Evolutionary conservation across 2,797 vertebrate genomes (phyloP).

Genomic region (Acanthurus leucopareius): DNA sequence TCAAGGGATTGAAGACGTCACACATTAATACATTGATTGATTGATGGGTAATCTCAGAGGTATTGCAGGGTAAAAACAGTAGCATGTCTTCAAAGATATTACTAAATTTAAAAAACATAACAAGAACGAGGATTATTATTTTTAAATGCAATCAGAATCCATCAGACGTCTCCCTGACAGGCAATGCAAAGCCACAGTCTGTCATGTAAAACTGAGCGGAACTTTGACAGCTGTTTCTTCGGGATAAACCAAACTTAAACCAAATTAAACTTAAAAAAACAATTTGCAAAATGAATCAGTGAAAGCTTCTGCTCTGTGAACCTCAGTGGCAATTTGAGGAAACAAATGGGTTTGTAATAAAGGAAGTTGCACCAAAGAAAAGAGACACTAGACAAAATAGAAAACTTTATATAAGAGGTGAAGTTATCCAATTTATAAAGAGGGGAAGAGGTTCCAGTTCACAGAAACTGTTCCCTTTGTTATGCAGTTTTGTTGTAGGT

Average conservation of each 20-base stretch:
- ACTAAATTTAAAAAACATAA: constrained; percentile 30
- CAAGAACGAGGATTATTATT: constrained; percentile 17
- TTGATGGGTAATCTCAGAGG: constrained; percentile 31
- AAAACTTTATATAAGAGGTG: too few species aligned
- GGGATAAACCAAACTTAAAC: constrained; percentile 7
- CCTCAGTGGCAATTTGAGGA: constrained; percentile 1
- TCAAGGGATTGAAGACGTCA: not conserved
- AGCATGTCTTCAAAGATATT: constrained; percentile 26
- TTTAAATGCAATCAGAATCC: constrained; percentile 4
- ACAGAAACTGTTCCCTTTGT: not conserved
- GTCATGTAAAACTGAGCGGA: not conserved
- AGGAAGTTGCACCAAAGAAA: not conserved
- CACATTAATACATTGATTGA: constrained; percentile 32
- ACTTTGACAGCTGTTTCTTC: not conserved
- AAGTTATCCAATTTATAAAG: too few species aligned
- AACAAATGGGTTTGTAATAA: not conserved
- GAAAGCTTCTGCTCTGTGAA: constrained; percentile 9
- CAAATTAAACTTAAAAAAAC: not conserved
- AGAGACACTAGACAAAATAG: not conserved
- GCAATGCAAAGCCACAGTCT: not conserved
- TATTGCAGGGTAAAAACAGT: constrained; percentile 10
- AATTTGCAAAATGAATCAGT: not conserved
- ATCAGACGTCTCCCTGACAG: constrained; percentile 28
- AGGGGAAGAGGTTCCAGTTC: not conserved
- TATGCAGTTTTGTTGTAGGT: not conserved